Conservation (phyloP, 2,797 vertebrate genomes). For the Periophthalmus magnuspinnatus region DNA sequence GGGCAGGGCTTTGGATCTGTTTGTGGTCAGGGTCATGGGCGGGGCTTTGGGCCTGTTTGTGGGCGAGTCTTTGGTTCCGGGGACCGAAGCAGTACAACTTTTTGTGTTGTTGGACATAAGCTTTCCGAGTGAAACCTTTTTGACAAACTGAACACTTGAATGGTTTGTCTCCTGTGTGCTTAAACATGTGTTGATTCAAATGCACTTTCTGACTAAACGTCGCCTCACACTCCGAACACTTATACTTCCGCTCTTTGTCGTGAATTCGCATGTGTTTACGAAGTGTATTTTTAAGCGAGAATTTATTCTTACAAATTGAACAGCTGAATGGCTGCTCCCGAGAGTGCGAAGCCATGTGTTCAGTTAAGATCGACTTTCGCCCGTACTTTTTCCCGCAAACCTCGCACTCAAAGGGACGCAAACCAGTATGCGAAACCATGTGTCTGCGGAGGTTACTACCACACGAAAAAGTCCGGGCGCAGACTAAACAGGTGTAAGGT, state of each 20-base stretch:
- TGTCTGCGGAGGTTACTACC: constrained; percentile 1
- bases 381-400: background rate
- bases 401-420: background rate
- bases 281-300: background rate
- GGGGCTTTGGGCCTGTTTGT: too few relatives aligned
- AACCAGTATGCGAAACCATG: background rate
- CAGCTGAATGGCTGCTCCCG: background rate
- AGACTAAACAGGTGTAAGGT: background rate
- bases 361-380: background rate
- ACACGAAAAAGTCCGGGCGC: background rate
- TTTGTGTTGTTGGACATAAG: background rate
- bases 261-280: background rate
- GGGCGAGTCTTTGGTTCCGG: background rate
- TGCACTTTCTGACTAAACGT: background rate
- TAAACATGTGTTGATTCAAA: background rate
- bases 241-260: too few relatives aligned
- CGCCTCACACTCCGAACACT: background rate
- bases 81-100: background rate
- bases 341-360: background rate
- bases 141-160: background rate
- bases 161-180: background rate
- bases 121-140: background rate
- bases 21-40: too few relatives aligned
- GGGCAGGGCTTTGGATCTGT: too few relatives aligned
- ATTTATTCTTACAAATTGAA: background rate